Evolutionary conservation across 1,140 invertebrate species (phyloP).

Genomic region (Periplaneta americana): DNA sequence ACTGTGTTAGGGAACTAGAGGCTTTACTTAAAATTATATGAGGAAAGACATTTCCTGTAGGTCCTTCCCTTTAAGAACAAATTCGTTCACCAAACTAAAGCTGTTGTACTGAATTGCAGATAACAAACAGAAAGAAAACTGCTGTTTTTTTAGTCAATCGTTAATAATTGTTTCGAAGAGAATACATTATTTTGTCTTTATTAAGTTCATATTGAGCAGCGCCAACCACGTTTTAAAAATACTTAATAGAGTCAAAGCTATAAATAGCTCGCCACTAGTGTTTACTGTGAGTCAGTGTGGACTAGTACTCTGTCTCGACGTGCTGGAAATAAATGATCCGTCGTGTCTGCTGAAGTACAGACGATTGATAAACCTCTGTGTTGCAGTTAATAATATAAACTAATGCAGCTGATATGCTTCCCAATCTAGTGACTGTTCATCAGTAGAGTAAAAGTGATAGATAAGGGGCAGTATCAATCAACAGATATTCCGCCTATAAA

Average conservation of each 20-base stretch:
- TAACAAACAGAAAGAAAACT: too few relatives aligned
- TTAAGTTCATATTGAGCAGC: too few relatives aligned
- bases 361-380: background rate
- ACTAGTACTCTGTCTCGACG: background rate
- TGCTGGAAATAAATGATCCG: background rate
- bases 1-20: too few relatives aligned
- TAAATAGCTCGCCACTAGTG: background rate
- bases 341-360: background rate
- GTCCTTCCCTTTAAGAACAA: too few relatives aligned
- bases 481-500: background rate
- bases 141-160: too few relatives aligned
- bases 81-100: too few relatives aligned
- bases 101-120: too few relatives aligned
- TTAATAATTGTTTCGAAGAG: too few relatives aligned
- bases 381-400: background rate
- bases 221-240: background rate
- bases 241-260: background rate
- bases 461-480: too few relatives aligned
- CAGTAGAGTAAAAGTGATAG: background rate
- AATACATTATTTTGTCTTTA: too few relatives aligned
- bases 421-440: background rate
- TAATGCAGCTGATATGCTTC: background rate
- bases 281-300: background rate
- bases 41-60: too few relatives aligned
- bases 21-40: too few relatives aligned